Conservation (phyloP, 2,113 vertebrate genomes). For the Corynorhinus townsendii region DNA sequence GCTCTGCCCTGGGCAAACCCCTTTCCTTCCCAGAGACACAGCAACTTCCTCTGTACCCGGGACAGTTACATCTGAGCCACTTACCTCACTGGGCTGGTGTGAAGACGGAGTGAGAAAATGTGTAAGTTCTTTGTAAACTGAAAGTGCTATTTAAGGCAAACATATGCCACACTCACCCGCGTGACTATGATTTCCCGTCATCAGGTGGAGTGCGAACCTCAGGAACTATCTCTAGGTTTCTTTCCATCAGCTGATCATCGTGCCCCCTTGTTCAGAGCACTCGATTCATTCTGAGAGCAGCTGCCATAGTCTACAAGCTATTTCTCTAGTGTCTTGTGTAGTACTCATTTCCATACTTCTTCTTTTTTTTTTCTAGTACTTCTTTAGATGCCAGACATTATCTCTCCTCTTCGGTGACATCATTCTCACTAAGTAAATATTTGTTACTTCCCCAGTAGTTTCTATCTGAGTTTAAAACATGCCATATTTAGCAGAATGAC, state of each 20-base stretch:
- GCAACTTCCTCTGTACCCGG: background rate
- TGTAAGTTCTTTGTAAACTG: background rate
- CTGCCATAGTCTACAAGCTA: background rate
- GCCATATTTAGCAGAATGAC: background rate
- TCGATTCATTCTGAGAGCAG: slow-evolving; percentile 41
- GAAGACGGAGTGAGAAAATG: background rate
- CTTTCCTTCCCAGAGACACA: background rate
- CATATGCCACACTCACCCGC: background rate
- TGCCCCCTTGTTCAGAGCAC: background rate
- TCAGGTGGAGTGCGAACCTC: background rate
- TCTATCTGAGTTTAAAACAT: slow-evolving; percentile 8
- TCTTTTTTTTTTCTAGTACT: background rate
- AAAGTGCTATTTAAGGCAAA: background rate
- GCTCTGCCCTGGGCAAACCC: background rate
- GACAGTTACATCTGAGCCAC: background rate
- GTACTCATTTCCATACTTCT: background rate
- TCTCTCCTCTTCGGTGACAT: background rate
- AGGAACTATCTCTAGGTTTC: background rate
- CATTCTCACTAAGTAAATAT: slow-evolving; percentile 36
- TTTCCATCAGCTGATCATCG: background rate
- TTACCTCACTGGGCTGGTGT: background rate
- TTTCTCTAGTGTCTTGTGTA: background rate
- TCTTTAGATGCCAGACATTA: background rate
- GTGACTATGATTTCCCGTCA: background rate
- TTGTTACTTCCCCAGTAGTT: slow-evolving; percentile 1